Conservation (phyloP, 2,888 invertebrate genomes). For the Sesia bembeciformis region DNA sequence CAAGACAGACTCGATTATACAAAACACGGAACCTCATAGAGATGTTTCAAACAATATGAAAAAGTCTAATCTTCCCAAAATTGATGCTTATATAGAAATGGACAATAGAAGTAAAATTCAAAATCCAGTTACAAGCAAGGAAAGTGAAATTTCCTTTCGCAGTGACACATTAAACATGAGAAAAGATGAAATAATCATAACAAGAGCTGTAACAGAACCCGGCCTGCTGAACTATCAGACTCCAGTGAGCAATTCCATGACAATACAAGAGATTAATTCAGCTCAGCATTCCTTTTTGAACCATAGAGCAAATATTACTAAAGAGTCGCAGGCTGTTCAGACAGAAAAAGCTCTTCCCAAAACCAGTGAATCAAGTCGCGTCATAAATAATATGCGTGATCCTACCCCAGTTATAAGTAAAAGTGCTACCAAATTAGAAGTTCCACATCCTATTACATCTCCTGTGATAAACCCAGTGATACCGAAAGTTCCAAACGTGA, state of each 20-base stretch:
- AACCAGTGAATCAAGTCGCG: conserved; percentile 39
- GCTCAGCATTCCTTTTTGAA: conserved; percentile 51
- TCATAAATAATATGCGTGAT: conserved; percentile 38
- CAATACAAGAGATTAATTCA: conserved; percentile 56
- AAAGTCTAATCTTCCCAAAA: conserved; percentile 46
- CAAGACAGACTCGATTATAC: conserved; percentile 55
- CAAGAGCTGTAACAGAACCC: conserved; percentile 50
- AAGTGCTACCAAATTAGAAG: conserved; percentile 56
- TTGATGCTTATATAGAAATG: conserved; percentile 46
- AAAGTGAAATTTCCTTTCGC: conserved; percentile 48
- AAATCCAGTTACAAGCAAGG: conserved; percentile 37
- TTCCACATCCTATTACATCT: conserved; percentile 65
- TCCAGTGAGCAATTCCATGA: conserved; percentile 53
- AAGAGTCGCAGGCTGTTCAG: conserved; percentile 57
- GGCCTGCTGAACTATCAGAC: conserved; percentile 46
- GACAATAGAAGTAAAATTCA: conserved; percentile 42
- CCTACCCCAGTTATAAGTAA: conserved; percentile 48
- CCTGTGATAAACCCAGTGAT: conserved; percentile 64
- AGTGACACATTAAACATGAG: conserved; percentile 36
- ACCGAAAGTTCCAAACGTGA: conserved; percentile 57
- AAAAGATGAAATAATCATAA: conserved; percentile 59
- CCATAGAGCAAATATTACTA: conserved; percentile 43
- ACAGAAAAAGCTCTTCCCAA: conserved; percentile 54
- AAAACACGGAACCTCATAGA: conserved; percentile 49
- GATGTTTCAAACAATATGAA: conserved; percentile 36